Conservation (phyloP, 1,140 invertebrate genomes). For the Marisa cornuarietis region DNA sequence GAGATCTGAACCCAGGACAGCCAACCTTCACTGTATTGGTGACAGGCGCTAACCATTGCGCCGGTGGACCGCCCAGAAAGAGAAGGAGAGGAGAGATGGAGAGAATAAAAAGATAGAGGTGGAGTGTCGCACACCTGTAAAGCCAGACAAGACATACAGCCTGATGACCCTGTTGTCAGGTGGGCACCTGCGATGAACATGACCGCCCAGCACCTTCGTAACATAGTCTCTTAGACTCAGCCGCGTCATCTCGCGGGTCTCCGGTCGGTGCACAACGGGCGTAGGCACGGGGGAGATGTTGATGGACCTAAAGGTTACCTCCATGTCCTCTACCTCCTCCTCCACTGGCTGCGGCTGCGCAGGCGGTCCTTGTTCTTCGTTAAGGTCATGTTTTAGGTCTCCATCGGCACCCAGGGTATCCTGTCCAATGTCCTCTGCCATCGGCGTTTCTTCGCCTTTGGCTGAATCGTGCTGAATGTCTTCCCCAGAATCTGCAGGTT, state of each 20-base stretch:
- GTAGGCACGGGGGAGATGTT: slow-evolving; percentile 23
- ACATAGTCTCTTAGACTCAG: slow-evolving; percentile 37
- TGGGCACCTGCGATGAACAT: slow-evolving; percentile 48
- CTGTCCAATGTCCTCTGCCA: too few species aligned
- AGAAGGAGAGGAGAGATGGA: not conserved
- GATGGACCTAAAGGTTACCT: slow-evolving; percentile 35
- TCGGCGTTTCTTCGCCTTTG: not conserved
- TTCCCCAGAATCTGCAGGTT: not conserved
- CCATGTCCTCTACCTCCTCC: slow-evolving; percentile 12
- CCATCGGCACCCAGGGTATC: not conserved
- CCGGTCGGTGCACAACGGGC: slow-evolving; percentile 35
- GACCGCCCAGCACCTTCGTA: slow-evolving; percentile 46
- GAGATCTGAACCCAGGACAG: too few species aligned
- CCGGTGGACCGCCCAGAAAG: too few species aligned
- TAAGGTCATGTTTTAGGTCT: not conserved
- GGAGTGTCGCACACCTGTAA: slow-evolving; percentile 44
- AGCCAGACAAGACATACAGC: slow-evolving; percentile 53
- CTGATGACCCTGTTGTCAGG: slow-evolving; percentile 41
- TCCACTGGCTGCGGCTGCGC: not conserved
- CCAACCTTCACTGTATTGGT: too few species aligned
- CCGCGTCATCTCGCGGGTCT: slow-evolving; percentile 48
- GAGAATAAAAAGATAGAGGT: not conserved
- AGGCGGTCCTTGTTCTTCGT: not conserved
- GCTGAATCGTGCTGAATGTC: not conserved
- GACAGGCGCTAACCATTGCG: too few species aligned